phyloP scores from a whole-genome alignment of 2,797 vertebrate genomes.

The Acipenser transmontanus region DNA sequence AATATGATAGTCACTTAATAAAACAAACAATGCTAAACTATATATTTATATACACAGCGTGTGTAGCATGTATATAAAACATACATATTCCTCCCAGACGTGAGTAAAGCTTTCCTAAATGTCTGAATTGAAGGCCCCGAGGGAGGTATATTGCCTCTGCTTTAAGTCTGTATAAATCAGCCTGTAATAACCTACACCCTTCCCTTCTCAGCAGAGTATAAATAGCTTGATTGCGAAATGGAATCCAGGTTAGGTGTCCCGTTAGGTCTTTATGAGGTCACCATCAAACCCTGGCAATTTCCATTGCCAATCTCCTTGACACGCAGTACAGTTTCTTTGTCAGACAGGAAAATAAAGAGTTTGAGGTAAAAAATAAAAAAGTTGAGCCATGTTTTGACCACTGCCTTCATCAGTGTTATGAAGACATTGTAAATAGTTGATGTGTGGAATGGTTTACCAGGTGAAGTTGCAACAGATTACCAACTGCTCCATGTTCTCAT shows the following conservation, averaged over 20 bases:
- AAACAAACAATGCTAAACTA: no score
- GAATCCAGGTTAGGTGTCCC: not conserved
- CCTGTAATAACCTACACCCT: conserved; percentile 4
- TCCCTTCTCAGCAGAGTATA: not conserved
- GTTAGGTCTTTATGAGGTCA: not conserved
- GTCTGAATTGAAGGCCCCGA: conserved; percentile 8
- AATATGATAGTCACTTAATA: no score
- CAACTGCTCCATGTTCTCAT: no score
- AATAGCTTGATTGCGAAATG: not conserved
- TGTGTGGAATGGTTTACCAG: no score
- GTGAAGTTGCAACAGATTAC: no score
- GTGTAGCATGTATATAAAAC: not conserved
- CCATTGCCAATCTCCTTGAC: not conserved
- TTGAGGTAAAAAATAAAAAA: no score
- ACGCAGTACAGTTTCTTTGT: no score
- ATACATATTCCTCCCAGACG: conserved; percentile 4
- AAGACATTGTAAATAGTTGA: no score
- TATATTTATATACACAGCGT: not conserved
- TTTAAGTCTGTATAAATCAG: not conserved
- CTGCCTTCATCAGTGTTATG: no score
- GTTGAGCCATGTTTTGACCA: no score
- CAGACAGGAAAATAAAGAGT: no score
- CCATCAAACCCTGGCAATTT: not conserved
- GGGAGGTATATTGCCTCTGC: conserved; percentile 10
- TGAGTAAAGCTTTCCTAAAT: conserved; percentile 17